phyloP scores from a whole-genome alignment of 2,888 invertebrate genomes.

The Eristalis arbustorum region DNA sequence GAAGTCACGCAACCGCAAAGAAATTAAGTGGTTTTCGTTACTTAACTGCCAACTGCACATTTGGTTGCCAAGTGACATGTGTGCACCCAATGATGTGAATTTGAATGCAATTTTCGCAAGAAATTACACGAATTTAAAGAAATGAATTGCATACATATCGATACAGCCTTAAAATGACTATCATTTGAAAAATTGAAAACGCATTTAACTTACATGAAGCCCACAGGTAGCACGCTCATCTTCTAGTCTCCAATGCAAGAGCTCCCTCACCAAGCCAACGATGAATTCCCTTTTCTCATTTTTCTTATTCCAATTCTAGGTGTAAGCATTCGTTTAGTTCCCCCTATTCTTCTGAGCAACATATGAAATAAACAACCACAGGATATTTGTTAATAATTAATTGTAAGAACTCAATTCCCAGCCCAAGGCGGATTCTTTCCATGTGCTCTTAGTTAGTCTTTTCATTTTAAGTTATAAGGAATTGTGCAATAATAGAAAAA shows the following conservation, averaged over 20 bases:
- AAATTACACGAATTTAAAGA: no score
- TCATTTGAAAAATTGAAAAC: no score
- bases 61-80: no score
- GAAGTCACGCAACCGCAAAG: no score
- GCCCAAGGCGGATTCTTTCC: not conserved
- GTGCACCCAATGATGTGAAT: no score
- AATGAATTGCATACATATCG: no score
- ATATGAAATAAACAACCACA: not conserved
- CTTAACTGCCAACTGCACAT: no score
- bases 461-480: constrained; percentile 10
- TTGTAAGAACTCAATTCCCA: not conserved
- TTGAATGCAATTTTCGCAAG: no score
- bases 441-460: not conserved
- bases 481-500: constrained; percentile 7
- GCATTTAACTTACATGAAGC: no score
- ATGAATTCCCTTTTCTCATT: not conserved
- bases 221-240: not conserved
- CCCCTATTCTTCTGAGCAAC: not conserved
- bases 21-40: no score
- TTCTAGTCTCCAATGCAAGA: not conserved
- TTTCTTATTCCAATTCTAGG: not conserved
- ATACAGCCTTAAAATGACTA: no score
- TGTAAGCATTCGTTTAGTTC: not conserved
- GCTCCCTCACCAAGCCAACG: not conserved
- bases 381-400: not conserved